Evolutionary conservation across 1,140 invertebrate species (phyloP).

Genomic region (Drosophila mojavensis): DNA sequence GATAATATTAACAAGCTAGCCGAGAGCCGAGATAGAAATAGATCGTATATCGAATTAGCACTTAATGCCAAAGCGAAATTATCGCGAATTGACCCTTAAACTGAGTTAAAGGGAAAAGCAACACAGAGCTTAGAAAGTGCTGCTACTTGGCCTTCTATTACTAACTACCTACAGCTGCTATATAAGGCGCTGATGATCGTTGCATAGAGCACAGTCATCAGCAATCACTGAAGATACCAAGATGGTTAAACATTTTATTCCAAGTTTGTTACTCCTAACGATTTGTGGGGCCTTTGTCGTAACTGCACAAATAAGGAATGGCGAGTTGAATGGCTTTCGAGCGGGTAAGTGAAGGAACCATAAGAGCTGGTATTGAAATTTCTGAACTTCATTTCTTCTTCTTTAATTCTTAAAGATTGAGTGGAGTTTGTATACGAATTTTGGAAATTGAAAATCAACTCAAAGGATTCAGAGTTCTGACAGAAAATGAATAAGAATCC

Average conservation of each 20-base stretch:
- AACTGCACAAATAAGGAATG: background rate
- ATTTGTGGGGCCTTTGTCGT: conserved; percentile 11
- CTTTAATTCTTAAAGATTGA: background rate
- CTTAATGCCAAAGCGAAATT: conserved; percentile 32
- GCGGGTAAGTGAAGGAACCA: background rate
- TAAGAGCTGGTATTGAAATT: too few relatives aligned
- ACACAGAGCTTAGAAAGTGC: conserved; percentile 14
- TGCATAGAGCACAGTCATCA: conserved; percentile 44
- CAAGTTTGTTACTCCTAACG: conserved; percentile 28
- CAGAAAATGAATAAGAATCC: too few relatives aligned
- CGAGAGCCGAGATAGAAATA: background rate
- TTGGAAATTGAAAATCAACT: too few relatives aligned
- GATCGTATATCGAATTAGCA: conserved; percentile 45
- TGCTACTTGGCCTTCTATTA: too few relatives aligned
- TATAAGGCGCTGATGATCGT: conserved; percentile 36
- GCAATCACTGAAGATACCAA: conserved; percentile 22
- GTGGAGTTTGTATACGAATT: too few relatives aligned
- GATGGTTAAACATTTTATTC: conserved; percentile 37
- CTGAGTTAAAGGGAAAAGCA: too few relatives aligned
- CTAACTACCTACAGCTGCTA: conserved; percentile 21
- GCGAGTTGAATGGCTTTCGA: background rate
- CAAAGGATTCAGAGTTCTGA: too few relatives aligned
- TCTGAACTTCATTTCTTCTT: too few relatives aligned
- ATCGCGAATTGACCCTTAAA: conserved; percentile 20
- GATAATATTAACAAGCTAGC: conserved; percentile 47